phyloP scores from a whole-genome alignment of 2,113 vertebrate genomes.

The Pachycephala philippinensis region DNA sequence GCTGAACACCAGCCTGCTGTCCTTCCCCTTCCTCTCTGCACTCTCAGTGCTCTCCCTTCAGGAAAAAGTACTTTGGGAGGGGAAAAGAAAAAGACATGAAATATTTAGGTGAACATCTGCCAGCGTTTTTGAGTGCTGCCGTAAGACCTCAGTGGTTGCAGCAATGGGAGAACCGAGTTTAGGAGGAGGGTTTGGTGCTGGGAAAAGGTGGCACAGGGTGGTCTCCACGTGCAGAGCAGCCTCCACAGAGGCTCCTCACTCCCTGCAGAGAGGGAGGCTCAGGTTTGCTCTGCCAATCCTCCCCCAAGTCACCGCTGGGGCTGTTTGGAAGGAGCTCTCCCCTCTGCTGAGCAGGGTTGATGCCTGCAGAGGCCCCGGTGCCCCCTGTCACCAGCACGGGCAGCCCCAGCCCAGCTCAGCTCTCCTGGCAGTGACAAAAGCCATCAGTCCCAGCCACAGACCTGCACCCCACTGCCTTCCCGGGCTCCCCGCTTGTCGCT shows the following conservation, averaged over 20 bases:
- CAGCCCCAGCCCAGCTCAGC: rapidly evolving
- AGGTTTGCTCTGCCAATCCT: neutral
- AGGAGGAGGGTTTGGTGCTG: neutral
- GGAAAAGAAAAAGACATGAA: neutral
- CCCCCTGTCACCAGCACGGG: neutral
- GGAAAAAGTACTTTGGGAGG: neutral
- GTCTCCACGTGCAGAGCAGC: too few species aligned
- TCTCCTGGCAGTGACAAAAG: neutral
- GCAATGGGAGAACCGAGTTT: neutral
- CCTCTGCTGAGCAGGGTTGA: neutral
- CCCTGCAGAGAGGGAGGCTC: neutral
- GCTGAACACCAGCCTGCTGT: rapidly evolving
- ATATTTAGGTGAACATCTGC: neutral
- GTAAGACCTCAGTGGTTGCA: neutral
- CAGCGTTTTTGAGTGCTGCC: rapidly evolving
- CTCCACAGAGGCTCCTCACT: neutral
- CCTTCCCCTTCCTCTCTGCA: neutral
- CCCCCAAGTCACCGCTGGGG: neutral
- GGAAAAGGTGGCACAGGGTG: neutral
- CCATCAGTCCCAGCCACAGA: neutral
- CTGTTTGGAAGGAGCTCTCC: neutral
- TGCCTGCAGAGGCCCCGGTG: neutral
- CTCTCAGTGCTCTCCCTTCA: neutral
- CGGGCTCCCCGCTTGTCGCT: rapidly evolving
- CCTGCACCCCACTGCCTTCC: neutral